Conservation (phyloP, 1,140 invertebrate species). For the Samia ricini region DNA sequence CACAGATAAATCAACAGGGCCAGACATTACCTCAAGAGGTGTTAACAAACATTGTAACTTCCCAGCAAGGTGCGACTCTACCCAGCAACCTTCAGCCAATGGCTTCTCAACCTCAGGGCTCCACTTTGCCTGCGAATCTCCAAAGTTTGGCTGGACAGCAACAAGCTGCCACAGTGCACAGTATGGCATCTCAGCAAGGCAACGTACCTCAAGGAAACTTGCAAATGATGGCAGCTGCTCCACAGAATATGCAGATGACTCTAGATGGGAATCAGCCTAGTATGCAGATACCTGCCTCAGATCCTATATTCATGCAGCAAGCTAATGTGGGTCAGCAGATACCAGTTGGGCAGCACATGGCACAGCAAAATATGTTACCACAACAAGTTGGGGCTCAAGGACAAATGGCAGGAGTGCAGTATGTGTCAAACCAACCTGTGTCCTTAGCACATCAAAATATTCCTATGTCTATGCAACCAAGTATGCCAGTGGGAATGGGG, state of each 20-base stretch:
- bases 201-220: conserved; percentile 79
- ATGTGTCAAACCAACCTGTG: conserved; percentile 71
- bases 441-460: conserved; percentile 71
- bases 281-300: conserved; percentile 75
- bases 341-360: conserved; percentile 63
- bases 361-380: conserved; percentile 64
- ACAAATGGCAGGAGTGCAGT: conserved; percentile 66
- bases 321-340: conserved; percentile 70
- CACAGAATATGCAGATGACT: conserved; percentile 77
- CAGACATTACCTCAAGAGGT: conserved; percentile 76
- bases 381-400: conserved; percentile 64
- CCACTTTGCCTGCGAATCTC: conserved; percentile 79
- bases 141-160: conserved; percentile 74
- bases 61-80: conserved; percentile 73
- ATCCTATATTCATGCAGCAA: conserved; percentile 74
- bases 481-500: conserved; percentile 67
- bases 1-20: conserved; percentile 71
- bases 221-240: conserved; percentile 77
- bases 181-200: conserved; percentile 74
- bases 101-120: conserved; percentile 73
- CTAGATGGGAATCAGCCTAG: conserved; percentile 75
- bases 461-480: conserved; percentile 74
- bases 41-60: conserved; percentile 74
- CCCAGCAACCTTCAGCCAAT: conserved; percentile 71
- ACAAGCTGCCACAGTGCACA: conserved; percentile 65